A percentile compares a stretch with the other conserved stretches of the same genome.
phyloP scores from a whole-genome alignment of 2,113 vertebrate species.

The Panthera leo region DNA sequence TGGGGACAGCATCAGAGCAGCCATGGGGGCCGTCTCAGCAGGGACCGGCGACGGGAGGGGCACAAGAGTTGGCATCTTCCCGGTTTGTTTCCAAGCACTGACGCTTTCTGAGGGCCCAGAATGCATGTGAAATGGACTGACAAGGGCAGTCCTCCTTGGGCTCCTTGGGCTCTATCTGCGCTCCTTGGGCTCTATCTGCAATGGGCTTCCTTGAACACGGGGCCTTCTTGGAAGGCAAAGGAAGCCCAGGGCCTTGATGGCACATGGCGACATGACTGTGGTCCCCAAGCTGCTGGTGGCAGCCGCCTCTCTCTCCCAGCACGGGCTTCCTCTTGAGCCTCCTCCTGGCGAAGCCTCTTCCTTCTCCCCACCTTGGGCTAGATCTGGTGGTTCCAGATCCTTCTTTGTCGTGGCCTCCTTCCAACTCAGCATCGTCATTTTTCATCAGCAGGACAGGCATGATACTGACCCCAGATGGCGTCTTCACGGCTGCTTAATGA shows the following conservation, averaged over 20 bases:
- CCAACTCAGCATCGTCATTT: neutral
- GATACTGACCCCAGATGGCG: neutral
- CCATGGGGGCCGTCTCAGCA: neutral
- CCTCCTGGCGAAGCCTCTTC: neutral
- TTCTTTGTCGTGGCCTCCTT: neutral
- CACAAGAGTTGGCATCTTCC: accelerated
- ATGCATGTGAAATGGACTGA: neutral
- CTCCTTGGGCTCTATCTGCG: neutral
- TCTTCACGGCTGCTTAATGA: neutral
- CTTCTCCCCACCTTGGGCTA: no score
- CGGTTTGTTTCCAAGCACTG: neutral
- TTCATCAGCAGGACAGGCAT: neutral
- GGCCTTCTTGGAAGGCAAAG: neutral
- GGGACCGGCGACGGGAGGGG: accelerated
- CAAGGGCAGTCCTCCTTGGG: accelerated
- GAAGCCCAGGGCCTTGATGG: neutral
- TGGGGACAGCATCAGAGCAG: neutral
- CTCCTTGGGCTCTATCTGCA: neutral
- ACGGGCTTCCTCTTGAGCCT: accelerated
- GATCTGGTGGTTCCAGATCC: neutral
- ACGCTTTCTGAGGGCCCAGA: neutral
- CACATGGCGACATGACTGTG: no score
- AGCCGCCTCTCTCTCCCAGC: neutral
- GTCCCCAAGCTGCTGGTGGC: neutral
- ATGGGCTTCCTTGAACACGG: neutral